These are phyloP conservation scores for Cryptocephalus primarius DNA, from an alignment of 2,888 invertebrate species.

Conservation along the genomic window DNA sequence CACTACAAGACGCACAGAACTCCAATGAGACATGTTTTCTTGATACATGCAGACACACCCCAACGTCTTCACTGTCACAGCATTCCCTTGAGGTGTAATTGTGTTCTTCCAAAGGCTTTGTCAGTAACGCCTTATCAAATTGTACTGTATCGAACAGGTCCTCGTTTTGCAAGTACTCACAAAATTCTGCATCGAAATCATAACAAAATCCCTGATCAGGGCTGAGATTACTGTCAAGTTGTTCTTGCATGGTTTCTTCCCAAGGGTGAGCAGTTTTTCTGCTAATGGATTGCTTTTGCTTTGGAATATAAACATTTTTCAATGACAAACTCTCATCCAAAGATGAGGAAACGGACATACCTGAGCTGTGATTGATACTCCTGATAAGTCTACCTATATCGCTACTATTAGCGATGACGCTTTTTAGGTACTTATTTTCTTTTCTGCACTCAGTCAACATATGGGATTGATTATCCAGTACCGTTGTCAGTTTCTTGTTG, in stretches of 20 bases:
- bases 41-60: slow-evolving; percentile 47
- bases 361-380: slow-evolving; percentile 34
- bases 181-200: slow-evolving; percentile 9
- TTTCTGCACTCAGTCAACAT: slow-evolving; percentile 39
- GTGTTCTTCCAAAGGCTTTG: slow-evolving; percentile 21
- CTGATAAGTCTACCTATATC: slow-evolving; percentile 42
- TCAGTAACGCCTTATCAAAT: slow-evolving; percentile 4
- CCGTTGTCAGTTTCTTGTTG: slow-evolving; percentile 39
- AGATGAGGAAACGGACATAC: slow-evolving; percentile 31
- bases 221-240: slow-evolving; percentile 1
- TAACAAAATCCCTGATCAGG: slow-evolving; percentile 11
- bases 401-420: slow-evolving; percentile 43
- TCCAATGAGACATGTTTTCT: slow-evolving; percentile 46
- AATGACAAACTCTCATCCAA: slow-evolving; percentile 24
- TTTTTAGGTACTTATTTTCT: slow-evolving; percentile 45
- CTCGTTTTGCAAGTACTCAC: slow-evolving; percentile 11
- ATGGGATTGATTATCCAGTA: slow-evolving; percentile 39
- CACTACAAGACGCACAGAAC: slow-evolving; percentile 45
- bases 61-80: slow-evolving; percentile 31
- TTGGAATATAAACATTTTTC: slow-evolving; percentile 18
- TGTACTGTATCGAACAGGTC: slow-evolving; percentile 7
- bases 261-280: slow-evolving; percentile 13
- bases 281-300: slow-evolving; percentile 13
- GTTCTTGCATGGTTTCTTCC: slow-evolving; percentile 1
- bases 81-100: slow-evolving; percentile 19